Evolutionary conservation across 2,888 invertebrate genomes (phyloP), one percentile per base, ranked within the genome.

Genomic region (Drosophila atripex): DNA sequence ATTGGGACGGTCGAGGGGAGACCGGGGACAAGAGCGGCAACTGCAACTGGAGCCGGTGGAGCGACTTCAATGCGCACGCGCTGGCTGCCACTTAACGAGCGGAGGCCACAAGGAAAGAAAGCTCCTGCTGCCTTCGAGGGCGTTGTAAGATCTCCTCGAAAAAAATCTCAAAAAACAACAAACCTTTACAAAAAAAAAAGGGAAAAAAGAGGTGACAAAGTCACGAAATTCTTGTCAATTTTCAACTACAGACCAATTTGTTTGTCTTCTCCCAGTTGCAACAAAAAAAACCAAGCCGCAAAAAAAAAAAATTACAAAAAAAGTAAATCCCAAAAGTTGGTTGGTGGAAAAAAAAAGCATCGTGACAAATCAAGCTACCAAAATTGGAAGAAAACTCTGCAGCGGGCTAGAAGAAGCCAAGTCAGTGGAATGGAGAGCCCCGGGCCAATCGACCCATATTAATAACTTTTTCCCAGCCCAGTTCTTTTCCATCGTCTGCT

Each of bases 161-260:
- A 39, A 61, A 50, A 61, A 55, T n/a, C 28, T 32, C 49, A 39
- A 54, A 54, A 53, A 50, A 57, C 54, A 63, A 71, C 65, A 69
- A 69, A 69, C 55, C 65, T n/a, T 41, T 47, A 69, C 23, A 57
- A 57, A 63, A 71, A 63, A 71, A 69, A 69, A 70, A 66, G 30
- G 70, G 64, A 56, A 82, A 85, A 85, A 84, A 88, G 88, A 90
- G 90, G 90, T 90, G 90, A 90, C 90, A 91, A 90, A 90, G 90
- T 90, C 90, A 90, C 90, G 90, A 90, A 91, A 90, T 90, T 91
- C 90, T 91, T 90, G 91, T 90, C 90, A 90, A 90, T 90, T 90
- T 90, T 91, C 90, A 89, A 91, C 89, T 89, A 88, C 89, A 89
- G 89, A 89, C 91, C 91, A 90, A 90, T 90, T 90, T 90, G 90